Percentiles rank a stretch among this genome's conserved stretches.
phyloP scores from a whole-genome alignment of 23 tunicate genomes.

The Halocynthia roretzi region DNA sequence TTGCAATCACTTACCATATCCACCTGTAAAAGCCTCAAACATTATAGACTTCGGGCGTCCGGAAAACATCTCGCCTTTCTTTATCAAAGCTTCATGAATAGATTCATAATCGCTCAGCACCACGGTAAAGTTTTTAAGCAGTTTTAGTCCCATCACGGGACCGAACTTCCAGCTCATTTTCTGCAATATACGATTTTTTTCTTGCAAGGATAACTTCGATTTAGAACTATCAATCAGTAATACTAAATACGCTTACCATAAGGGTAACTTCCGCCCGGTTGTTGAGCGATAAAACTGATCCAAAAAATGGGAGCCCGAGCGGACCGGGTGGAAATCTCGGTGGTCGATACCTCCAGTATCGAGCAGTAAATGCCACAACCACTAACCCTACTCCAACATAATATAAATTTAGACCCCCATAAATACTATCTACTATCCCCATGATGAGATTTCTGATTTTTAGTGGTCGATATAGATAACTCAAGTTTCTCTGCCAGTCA shows the following conservation, averaged over 20 bases:
- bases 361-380: background rate
- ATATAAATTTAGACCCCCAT: no score
- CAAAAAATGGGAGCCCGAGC: conserved; percentile 39
- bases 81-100: conserved; percentile 32
- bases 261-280: conserved; percentile 43
- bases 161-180: conserved; percentile 34
- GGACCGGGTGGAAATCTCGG: conserved; percentile 60
- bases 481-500: no score
- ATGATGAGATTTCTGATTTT: no score
- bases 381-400: background rate
- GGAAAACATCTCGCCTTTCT: conserved; percentile 35
- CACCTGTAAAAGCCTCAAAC: conserved; percentile 29
- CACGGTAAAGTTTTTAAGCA: conserved; percentile 46
- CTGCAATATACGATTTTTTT: conserved; percentile 12
- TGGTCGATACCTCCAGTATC: conserved; percentile 41
- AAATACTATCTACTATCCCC: no score
- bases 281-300: conserved; percentile 14
- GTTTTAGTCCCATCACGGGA: conserved; percentile 52
- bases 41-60: conserved; percentile 46
- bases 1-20: conserved; percentile 12
- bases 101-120: conserved; percentile 34
- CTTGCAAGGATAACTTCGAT: background rate
- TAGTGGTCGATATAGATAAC: no score
- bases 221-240: background rate
- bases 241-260: conserved; percentile 17